Percentiles rank a stretch among this genome's conserved stretches.
Evolutionary conservation across 2,113 vertebrate species (phyloP).

Genomic region (Podarcis raffonei): DNA sequence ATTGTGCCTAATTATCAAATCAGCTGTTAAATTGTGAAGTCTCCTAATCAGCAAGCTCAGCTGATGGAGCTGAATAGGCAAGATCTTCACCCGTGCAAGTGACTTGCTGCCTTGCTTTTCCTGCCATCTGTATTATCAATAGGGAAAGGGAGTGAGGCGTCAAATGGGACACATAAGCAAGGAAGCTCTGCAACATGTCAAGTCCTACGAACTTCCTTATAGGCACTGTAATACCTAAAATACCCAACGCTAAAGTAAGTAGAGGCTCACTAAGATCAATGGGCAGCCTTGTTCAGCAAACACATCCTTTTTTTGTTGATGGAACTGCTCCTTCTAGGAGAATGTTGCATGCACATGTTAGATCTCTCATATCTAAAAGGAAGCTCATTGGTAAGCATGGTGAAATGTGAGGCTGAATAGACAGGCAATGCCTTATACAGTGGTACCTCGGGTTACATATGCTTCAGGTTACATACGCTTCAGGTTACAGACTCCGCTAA

Average conservation of each 20-base stretch:
- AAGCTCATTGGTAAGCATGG: background rate
- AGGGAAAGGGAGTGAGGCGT: constrained; percentile 21
- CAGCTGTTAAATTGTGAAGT: background rate
- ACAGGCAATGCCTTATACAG: too few relatives aligned
- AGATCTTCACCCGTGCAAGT: constrained; percentile 17
- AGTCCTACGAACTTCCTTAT: constrained; percentile 43
- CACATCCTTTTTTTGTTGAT: background rate
- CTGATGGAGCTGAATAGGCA: background rate
- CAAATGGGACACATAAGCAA: constrained; percentile 20
- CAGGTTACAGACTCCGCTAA: too few relatives aligned
- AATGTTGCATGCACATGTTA: background rate
- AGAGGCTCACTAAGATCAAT: background rate
- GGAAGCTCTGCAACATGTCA: constrained; percentile 28
- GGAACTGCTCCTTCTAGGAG: background rate
- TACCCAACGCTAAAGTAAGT: accelerated
- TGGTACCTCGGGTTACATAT: too few relatives aligned
- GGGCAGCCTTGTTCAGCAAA: background rate
- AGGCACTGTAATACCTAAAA: constrained; percentile 13
- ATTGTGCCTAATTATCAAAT: constrained; percentile 43
- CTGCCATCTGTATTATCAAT: constrained; percentile 39
- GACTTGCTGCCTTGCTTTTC: constrained; percentile 21
- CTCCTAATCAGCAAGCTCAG: constrained; percentile 21
- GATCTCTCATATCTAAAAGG: background rate
- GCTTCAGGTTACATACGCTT: too few relatives aligned
- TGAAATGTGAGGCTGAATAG: too few relatives aligned